Conservation (phyloP, 1,140 invertebrate genomes). For the Phocides pigmalion region DNA sequence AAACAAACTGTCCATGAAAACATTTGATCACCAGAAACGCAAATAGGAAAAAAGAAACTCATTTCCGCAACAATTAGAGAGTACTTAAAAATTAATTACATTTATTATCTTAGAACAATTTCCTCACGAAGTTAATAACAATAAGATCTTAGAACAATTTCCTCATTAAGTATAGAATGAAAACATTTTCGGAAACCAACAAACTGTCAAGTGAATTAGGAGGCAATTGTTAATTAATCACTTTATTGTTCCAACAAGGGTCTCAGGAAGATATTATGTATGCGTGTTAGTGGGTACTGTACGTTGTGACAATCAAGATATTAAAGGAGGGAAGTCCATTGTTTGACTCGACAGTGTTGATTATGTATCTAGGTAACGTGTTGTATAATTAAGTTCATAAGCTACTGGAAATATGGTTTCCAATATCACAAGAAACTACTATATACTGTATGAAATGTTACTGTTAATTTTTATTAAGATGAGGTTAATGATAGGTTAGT, state of each 20-base stretch:
- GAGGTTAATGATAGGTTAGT: too few relatives aligned
- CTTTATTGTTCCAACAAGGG: slow-evolving; percentile 17
- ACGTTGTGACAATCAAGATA: slow-evolving; percentile 25
- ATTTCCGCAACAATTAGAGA: background rate
- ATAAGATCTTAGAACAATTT: slow-evolving; percentile 4
- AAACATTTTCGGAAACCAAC: slow-evolving; percentile 2
- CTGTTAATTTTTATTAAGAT: too few relatives aligned
- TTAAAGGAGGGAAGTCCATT: slow-evolving; percentile 12
- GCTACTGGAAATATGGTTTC: background rate
- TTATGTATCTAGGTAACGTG: background rate
- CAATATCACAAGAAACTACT: too few relatives aligned
- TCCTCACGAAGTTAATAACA: slow-evolving; percentile 1
- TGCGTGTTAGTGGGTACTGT: slow-evolving; percentile 15
- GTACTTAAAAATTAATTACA: slow-evolving; percentile 6
- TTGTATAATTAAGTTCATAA: slow-evolving; percentile 13
- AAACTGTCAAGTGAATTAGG: slow-evolving; percentile 26
- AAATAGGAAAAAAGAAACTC: background rate
- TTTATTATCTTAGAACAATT: background rate
- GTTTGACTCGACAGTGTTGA: slow-evolving; percentile 2
- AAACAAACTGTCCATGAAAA: too few relatives aligned
- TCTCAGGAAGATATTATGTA: slow-evolving; percentile 9
- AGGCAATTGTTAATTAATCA: slow-evolving; percentile 20
- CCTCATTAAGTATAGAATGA: background rate
- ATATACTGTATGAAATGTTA: too few relatives aligned
- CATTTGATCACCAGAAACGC: background rate